These are phyloP conservation scores for Yasuhikotakia modesta DNA, from an alignment of 2,797 vertebrate species.

Conservation along the genomic window DNA sequence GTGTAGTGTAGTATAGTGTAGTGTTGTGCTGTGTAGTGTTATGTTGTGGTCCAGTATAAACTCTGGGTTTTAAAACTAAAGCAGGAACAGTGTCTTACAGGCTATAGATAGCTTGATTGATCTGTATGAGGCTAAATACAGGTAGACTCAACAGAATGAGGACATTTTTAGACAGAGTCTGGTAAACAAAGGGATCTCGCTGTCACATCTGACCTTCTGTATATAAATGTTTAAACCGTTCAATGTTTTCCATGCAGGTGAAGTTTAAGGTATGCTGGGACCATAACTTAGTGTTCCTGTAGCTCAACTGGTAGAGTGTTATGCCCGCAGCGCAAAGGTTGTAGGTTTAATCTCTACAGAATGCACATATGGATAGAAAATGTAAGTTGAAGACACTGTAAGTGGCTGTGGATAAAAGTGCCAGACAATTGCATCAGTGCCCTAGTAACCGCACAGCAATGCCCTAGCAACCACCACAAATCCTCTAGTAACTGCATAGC, in stretches of 20 bases:
- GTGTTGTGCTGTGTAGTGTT: neutral
- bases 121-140: constrained; percentile 7
- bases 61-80: neutral
- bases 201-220: constrained; percentile 32
- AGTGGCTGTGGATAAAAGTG: too few species aligned
- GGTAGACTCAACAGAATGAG: constrained; percentile 5
- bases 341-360: too few species aligned
- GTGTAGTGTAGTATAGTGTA: too few species aligned
- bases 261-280: neutral
- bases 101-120: constrained; percentile 40
- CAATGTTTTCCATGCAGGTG: neutral
- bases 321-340: too few species aligned
- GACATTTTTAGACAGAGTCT: too few species aligned
- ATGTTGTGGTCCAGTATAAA: too few species aligned
- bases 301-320: too few species aligned
- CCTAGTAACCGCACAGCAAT: neutral
- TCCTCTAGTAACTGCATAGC: neutral
- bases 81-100: neutral
- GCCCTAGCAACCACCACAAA: neutral
- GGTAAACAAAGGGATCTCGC: neutral
- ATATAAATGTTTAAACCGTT: constrained; percentile 21
- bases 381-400: too few species aligned
- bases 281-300: too few species aligned
- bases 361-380: too few species aligned
- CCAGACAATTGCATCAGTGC: too few species aligned